These are phyloP conservation scores for Embidobia sp. DNA, from an alignment of 2,888 invertebrate genomes.

Conservation along the genomic window DNA sequence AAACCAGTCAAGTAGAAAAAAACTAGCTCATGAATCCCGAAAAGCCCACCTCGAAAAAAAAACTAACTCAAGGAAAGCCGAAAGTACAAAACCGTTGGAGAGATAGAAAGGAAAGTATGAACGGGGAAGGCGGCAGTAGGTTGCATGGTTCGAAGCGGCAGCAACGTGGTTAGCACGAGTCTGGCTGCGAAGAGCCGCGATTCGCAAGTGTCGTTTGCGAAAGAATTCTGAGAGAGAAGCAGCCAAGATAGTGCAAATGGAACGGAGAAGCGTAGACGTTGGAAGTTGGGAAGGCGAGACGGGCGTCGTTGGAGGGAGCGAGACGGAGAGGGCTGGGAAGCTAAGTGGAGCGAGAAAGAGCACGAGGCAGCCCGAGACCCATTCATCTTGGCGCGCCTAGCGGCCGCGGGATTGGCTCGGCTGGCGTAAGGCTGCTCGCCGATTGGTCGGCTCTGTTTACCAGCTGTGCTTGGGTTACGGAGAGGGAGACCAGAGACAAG, in stretches of 20 bases:
- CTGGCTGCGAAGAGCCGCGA: constrained; percentile 57
- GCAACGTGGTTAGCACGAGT: constrained; percentile 65
- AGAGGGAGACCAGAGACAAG: constrained; percentile 83
- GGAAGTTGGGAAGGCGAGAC: constrained; percentile 36
- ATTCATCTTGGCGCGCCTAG: constrained; percentile 82
- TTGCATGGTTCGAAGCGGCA: constrained; percentile 67
- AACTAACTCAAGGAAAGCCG: too few relatives aligned
- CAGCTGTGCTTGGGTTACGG: constrained; percentile 79
- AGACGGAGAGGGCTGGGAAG: constrained; percentile 48
- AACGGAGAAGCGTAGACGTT: constrained; percentile 52
- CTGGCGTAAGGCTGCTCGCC: constrained; percentile 75
- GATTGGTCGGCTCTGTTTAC: constrained; percentile 81
- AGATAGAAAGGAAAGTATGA: constrained; percentile 16
- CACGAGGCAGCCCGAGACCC: constrained; percentile 73
- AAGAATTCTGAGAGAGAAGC: constrained; percentile 47
- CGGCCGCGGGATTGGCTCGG: constrained; percentile 76
- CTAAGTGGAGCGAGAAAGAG: constrained; percentile 63
- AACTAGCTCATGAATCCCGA: too few relatives aligned
- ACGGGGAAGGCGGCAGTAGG: constrained; percentile 27
- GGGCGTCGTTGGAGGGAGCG: constrained; percentile 42
- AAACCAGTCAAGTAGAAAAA: too few relatives aligned
- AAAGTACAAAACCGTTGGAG: constrained; percentile 3
- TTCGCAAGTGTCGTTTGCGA: constrained; percentile 58
- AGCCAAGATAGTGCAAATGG: constrained; percentile 40
- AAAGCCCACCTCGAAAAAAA: too few relatives aligned